Evolutionary conservation across 1,140 invertebrate species (phyloP).

Genomic region (Drosophila funebris): DNA sequence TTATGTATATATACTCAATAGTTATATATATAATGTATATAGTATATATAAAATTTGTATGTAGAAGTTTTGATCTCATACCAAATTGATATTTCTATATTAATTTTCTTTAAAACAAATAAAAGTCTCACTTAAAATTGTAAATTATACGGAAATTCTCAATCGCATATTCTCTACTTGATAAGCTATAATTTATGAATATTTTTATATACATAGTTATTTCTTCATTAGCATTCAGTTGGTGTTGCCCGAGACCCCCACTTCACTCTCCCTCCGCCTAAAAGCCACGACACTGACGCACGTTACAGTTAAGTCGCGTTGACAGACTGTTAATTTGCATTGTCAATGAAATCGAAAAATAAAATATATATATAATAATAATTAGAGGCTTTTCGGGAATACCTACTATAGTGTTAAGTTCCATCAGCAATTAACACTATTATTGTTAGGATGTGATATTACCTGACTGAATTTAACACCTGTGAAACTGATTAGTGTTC

Average conservation of each 20-base stretch:
- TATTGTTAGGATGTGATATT: background rate
- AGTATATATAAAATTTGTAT: too few species aligned
- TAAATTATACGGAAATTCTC: too few species aligned
- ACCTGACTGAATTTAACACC: conserved; percentile 16
- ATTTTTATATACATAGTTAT: background rate
- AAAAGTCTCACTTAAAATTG: too few species aligned
- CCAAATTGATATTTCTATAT: too few species aligned
- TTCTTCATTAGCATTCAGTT: conserved; percentile 33
- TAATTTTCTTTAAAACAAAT: too few species aligned
- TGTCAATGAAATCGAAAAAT: conserved; percentile 57
- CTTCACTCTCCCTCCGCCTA: conserved; percentile 1
- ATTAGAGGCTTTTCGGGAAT: conserved; percentile 21
- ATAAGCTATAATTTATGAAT: background rate
- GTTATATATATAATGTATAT: too few species aligned
- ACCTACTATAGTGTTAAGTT: background rate
- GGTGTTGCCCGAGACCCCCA: conserved; percentile 5
- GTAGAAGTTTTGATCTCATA: too few species aligned
- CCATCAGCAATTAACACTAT: conserved; percentile 15
- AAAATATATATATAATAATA: too few species aligned
- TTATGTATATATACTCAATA: too few species aligned
- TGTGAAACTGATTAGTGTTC: conserved; percentile 21
- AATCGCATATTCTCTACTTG: background rate
- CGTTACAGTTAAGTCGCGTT: conserved; percentile 61
- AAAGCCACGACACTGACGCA: conserved; percentile 49
- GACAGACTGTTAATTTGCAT: conserved; percentile 54